Base-by-base conservation (phyloP, 2,888 invertebrate species). In the Tricholauxania praeusta region DNA sequence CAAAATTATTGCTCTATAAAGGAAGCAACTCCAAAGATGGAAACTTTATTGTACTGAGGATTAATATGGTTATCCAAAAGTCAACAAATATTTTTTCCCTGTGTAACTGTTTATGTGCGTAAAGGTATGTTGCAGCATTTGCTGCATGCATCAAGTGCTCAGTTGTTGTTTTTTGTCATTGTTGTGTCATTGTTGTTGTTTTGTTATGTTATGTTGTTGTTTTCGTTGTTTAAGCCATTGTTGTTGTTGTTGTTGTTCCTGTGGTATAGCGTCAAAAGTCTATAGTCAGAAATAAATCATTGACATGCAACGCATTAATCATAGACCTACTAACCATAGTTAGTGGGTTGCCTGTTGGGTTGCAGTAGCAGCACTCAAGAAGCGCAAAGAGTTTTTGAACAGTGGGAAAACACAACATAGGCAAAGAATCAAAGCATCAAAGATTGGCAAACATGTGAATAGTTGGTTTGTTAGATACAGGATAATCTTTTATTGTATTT, bases 281-380 rank as follows among this genome's bases (percentile, higher is more conserved):
- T 57, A 57, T 67, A 57, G 55, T 57, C 67, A 67, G 67, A 39
- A 57, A 67, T 67, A 67, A 67, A 67, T 67, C 67, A 67, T 67
- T 57, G 67, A 57, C 67, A 67, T 53, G 67, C 57, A 64, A 47
- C 67, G 67, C 67, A 67, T 67, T 67, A 67, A 67, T 67, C 67
- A 67, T 67, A 55, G 67, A 67, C 17, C 57, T 39, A 39, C 39
- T 39, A 67, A 67, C 57, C 47, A 22, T 47, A 57, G 67, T 67
- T 67, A 51, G 52, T 52, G 39, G 65, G 28, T 65, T 65, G 65
- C 39, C 8, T 7, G 39, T 39, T 7, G 39, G 10, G 10, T 39
- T 10, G 39, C 39, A 39, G 39, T 2, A 39, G 39, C 39, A 39
- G 39, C 39, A 39, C 8, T 10, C 10, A 39, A 39, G 39, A 39